Conservation (phyloP, 2,888 invertebrate genomes). For the Oscheius onirici region DNA sequence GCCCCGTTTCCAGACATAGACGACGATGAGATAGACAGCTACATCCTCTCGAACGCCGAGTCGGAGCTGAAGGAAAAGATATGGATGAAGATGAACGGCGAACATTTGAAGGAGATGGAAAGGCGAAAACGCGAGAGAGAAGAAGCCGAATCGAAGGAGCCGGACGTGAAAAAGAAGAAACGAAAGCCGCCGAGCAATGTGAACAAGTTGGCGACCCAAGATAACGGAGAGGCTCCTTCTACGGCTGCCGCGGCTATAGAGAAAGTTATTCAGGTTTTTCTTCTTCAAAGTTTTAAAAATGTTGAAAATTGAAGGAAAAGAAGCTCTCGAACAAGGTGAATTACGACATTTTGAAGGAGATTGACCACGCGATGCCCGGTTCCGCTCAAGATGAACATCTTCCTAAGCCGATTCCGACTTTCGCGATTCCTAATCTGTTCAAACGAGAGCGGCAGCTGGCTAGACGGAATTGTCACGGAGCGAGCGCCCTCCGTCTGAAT, state of each 20-base stretch:
- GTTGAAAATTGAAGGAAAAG: slow-evolving; percentile 78
- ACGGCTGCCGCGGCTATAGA: slow-evolving; percentile 87
- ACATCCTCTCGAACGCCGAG: slow-evolving; percentile 76
- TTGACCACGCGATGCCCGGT: slow-evolving; percentile 11
- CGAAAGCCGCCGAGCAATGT: slow-evolving; percentile 67
- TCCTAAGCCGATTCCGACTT: background rate
- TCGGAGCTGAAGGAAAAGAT: slow-evolving; percentile 82
- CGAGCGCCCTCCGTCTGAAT: slow-evolving; percentile 8
- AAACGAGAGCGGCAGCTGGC: slow-evolving; percentile 5
- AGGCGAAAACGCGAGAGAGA: slow-evolving; percentile 76
- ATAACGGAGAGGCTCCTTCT: slow-evolving; percentile 2
- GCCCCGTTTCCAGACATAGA: slow-evolving; percentile 79
- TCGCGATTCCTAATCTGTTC: background rate
- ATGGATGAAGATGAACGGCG: slow-evolving; percentile 89
- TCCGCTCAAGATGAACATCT: background rate
- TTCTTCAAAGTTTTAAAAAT: background rate
- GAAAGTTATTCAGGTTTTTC: slow-evolving; percentile 82
- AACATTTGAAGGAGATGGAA: slow-evolving; percentile 85
- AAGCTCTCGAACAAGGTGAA: slow-evolving; percentile 96
- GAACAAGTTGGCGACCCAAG: slow-evolving; percentile 1
- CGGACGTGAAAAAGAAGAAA: slow-evolving; percentile 79
- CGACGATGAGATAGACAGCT: slow-evolving; percentile 85
- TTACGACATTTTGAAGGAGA: slow-evolving; percentile 73
- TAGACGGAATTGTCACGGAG: background rate
- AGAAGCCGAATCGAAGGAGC: slow-evolving; percentile 41